Evolutionary conservation across 2,888 invertebrate species (phyloP).

Genomic region (Mesorhabditis spiculigera): DNA sequence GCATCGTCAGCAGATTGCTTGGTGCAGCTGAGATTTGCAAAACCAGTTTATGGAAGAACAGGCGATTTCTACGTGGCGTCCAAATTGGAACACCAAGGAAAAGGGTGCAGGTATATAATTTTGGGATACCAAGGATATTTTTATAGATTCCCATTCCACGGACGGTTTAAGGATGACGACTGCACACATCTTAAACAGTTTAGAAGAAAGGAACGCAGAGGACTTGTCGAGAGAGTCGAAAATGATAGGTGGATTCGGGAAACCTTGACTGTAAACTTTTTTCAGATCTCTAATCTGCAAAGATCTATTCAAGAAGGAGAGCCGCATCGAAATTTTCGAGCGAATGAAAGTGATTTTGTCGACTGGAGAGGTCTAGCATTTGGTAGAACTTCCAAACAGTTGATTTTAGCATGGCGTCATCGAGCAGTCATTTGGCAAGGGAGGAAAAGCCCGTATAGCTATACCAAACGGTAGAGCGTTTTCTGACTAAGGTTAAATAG

Average conservation of each 20-base stretch:
- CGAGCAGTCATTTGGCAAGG: slow-evolving; percentile 72
- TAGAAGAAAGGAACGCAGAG: slow-evolving; percentile 38
- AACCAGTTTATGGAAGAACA: slow-evolving; percentile 16
- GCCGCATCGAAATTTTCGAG: slow-evolving; percentile 67
- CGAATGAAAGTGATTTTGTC: slow-evolving; percentile 15
- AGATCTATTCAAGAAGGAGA: slow-evolving; percentile 72
- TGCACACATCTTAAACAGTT: neutral
- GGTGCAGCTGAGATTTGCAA: slow-evolving; percentile 16
- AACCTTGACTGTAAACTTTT: slow-evolving; percentile 47
- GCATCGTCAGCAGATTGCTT: neutral
- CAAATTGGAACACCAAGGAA: slow-evolving; percentile 30
- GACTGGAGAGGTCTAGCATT: slow-evolving; percentile 12
- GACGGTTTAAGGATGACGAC: slow-evolving; percentile 60
- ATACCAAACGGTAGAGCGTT: slow-evolving; percentile 5
- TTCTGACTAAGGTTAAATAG: too few species aligned
- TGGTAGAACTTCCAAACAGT: too few species aligned
- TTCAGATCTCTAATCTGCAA: slow-evolving; percentile 68
- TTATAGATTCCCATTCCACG: slow-evolving; percentile 73
- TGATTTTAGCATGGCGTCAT: slow-evolving; percentile 67
- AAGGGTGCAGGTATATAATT: neutral
- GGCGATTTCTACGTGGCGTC: slow-evolving; percentile 30
- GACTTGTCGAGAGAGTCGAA: slow-evolving; percentile 58
- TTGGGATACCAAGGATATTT: slow-evolving; percentile 58
- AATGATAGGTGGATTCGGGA: slow-evolving; percentile 9
- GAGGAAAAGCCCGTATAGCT: slow-evolving; percentile 66